phyloP scores from a whole-genome alignment of 2,888 invertebrate genomes.

The Hoplodrina blanda region DNA sequence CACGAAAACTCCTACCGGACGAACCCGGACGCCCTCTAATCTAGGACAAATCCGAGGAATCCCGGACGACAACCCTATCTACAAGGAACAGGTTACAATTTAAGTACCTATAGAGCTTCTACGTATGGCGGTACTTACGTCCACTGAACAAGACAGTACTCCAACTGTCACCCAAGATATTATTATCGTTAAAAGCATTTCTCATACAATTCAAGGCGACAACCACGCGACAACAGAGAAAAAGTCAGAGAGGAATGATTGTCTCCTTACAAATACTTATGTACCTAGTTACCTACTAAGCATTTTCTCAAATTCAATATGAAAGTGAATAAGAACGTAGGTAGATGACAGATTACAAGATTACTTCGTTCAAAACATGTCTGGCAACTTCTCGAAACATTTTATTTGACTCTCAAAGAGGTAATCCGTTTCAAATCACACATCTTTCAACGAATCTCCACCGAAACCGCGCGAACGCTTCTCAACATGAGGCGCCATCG shows the following conservation, averaged over 20 bases:
- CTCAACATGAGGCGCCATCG: slow-evolving; percentile 7
- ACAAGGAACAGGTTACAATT: too few relatives aligned
- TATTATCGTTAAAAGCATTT: too few relatives aligned
- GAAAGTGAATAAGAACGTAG: background rate
- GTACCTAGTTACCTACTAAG: too few relatives aligned
- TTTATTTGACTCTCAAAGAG: slow-evolving; percentile 28
- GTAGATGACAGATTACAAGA: slow-evolving; percentile 22
- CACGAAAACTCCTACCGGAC: too few relatives aligned
- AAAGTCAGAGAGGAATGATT: background rate
- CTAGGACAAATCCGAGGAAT: too few relatives aligned
- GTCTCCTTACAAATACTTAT: background rate
- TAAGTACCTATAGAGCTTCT: too few relatives aligned
- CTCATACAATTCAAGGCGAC: too few relatives aligned
- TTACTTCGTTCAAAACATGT: slow-evolving; percentile 21
- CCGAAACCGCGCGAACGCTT: slow-evolving; percentile 9
- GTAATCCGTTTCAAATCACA: slow-evolving; percentile 35
- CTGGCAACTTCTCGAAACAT: slow-evolving; percentile 5
- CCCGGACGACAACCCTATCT: too few relatives aligned
- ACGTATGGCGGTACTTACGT: too few relatives aligned
- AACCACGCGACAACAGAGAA: background rate
- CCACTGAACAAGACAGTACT: too few relatives aligned
- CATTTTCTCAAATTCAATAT: background rate
- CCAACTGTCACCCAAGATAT: too few relatives aligned
- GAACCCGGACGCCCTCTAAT: too few relatives aligned
- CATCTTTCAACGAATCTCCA: slow-evolving; percentile 20